Conservation (phyloP, 2,888 invertebrate genomes). For the Tenthredo notha region DNA sequence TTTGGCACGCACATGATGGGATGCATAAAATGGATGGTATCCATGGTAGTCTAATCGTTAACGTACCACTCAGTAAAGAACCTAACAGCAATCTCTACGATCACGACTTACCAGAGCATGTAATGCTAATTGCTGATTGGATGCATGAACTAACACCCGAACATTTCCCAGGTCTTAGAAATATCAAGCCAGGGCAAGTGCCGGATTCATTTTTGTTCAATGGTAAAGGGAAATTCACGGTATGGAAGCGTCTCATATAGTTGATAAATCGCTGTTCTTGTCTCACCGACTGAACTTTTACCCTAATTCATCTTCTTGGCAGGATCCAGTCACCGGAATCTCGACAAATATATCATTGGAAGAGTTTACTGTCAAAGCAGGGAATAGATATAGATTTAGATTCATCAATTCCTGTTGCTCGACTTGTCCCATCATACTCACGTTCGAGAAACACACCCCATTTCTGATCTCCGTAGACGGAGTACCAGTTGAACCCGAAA, state of each 20-base stretch:
- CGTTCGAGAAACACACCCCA: slow-evolving; percentile 80
- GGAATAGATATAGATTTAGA: slow-evolving; percentile 80
- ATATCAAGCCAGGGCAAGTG: slow-evolving; percentile 88
- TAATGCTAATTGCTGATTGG: slow-evolving; percentile 91
- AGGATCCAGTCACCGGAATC: slow-evolving; percentile 64
- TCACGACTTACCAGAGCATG: slow-evolving; percentile 90
- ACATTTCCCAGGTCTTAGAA: slow-evolving; percentile 87
- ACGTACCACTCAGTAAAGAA: slow-evolving; percentile 88
- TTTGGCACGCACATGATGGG: slow-evolving; percentile 76
- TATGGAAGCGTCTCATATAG: slow-evolving; percentile 53
- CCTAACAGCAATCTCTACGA: slow-evolving; percentile 91
- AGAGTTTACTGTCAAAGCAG: slow-evolving; percentile 74
- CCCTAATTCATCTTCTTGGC: not conserved
- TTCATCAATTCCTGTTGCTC: slow-evolving; percentile 81
- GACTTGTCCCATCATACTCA: slow-evolving; percentile 79
- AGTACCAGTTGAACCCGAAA: slow-evolving; percentile 78
- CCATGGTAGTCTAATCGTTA: slow-evolving; percentile 88
- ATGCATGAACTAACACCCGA: slow-evolving; percentile 90
- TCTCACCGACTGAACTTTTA: not conserved
- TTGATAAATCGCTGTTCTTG: not conserved
- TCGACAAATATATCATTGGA: slow-evolving; percentile 67
- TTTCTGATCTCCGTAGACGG: slow-evolving; percentile 81
- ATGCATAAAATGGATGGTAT: slow-evolving; percentile 89
- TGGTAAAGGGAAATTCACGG: slow-evolving; percentile 90
- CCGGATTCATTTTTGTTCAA: slow-evolving; percentile 91